Evolutionary conservation across 2,888 invertebrate species (phyloP), one percentile per base, ranked within the genome.

Genomic region (Tetragonula carbonaria): DNA sequence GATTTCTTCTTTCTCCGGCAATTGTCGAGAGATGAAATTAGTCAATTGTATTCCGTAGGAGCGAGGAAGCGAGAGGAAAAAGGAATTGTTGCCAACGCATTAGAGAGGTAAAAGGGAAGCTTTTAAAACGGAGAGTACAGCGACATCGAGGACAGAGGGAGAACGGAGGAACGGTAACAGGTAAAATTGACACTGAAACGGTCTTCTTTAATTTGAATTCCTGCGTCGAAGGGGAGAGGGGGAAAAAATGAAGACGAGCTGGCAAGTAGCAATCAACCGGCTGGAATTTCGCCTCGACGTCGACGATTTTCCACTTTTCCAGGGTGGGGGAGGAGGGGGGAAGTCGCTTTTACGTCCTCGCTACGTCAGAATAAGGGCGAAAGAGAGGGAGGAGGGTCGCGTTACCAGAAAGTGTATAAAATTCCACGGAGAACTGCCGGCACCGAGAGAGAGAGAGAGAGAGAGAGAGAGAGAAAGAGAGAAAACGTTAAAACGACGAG

Each of bases 401-500:
- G 74, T 70, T 74, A 70, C 62, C 45, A 53, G 38, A 73, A 74
- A 81, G 74, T 80, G 66, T 74, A 77, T 84, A 86, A 84, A 86
- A 81, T 80, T 78, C 63, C 75, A 63, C 62, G 72, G 70, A 79
- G 81, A 84, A 79, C 70, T 63, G 33, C 33, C 71, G 62, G 50
- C 53, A 55, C 65, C 38, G 73, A 33, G 8, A 38, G 38, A 33
- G 33, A 28, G 28, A 28, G 28, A 28, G 28, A 28, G 28, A 28
- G 28, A 28, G 28, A 28, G 28, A 28, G 28, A 28, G 28, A 28
- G 28, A 28, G 28, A 28, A 2, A 28, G 38, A 38, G 38, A 8
- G 70, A 55, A 65, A 79, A 80, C 78, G 75, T 71, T 87, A 77
- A 86, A 86, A 71, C 80, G 73, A 66, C 73, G 79, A 33, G 59